These are phyloP conservation scores for Drosophila pegasa DNA, from an alignment of 2,888 invertebrate species.

Conservation along the genomic window DNA sequence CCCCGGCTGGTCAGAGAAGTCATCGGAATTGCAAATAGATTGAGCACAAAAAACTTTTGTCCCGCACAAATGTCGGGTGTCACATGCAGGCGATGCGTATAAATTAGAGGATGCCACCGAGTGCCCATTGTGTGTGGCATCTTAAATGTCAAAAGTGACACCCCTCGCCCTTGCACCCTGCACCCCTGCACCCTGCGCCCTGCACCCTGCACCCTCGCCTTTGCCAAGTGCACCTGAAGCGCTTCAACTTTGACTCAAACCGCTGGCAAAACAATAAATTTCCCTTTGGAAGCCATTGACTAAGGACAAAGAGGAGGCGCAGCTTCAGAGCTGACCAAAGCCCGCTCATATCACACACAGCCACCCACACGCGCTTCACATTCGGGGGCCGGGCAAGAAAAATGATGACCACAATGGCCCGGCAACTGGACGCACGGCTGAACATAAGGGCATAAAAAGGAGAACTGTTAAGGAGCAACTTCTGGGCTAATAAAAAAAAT, in stretches of 20 bases:
- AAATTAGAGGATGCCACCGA: conserved; percentile 69
- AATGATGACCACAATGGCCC: conserved; percentile 69
- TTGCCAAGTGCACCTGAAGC: conserved; percentile 70
- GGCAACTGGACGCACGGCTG: conserved; percentile 64
- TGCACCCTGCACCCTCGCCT: conserved; percentile 35
- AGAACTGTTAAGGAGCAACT: conserved; percentile 69
- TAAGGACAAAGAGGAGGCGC: conserved; percentile 46
- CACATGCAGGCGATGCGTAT: conserved; percentile 81
- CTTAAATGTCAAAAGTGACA: conserved; percentile 80
- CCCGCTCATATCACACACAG: conserved; percentile 32
- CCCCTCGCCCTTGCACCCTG: conserved; percentile 48
- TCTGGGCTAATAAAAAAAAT: conserved; percentile 65
- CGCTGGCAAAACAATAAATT: conserved; percentile 78
- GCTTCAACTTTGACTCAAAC: conserved; percentile 69
- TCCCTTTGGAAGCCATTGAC: conserved; percentile 59
- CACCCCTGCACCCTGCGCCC: conserved; percentile 43
- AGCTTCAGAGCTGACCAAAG: conserved; percentile 29
- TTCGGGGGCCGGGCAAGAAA: conserved; percentile 48
- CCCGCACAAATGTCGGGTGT: conserved; percentile 73
- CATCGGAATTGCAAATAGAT: conserved; percentile 74
- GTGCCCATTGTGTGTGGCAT: conserved; percentile 74
- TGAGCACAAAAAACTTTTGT: conserved; percentile 34
- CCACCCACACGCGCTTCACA: conserved; percentile 13
- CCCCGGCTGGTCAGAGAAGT: conserved; percentile 55
- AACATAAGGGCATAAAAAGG: conserved; percentile 62